phyloP scores from a whole-genome alignment of 2,113 vertebrate species.

The Microcebus ravelobensis region DNA sequence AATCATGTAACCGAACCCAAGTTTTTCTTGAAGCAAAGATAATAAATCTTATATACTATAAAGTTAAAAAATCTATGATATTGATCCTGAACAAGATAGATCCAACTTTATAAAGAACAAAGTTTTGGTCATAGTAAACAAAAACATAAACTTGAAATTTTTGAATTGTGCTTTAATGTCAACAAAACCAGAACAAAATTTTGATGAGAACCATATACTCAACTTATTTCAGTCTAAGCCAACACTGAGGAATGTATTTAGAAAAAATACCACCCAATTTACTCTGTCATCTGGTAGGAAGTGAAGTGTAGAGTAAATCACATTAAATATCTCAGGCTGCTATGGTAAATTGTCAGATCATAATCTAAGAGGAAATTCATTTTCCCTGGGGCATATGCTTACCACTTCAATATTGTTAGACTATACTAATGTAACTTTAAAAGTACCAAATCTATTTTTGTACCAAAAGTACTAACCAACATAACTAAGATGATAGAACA shows the following conservation, averaged over 20 bases:
- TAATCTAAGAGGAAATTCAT: neutral
- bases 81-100: neutral
- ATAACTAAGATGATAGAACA: neutral
- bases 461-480: neutral
- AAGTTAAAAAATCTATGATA: neutral
- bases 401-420: neutral
- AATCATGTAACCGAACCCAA: neutral
- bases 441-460: neutral
- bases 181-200: neutral
- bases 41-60: neutral
- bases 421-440: neutral
- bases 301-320: neutral
- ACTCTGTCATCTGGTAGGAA: neutral
- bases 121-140: constrained; percentile 4
- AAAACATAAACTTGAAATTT: constrained; percentile 8
- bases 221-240: neutral
- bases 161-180: neutral
- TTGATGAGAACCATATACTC: constrained; percentile 11
- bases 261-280: constrained; percentile 31
- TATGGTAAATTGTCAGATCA: neutral
- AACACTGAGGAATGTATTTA: neutral
- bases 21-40: neutral
- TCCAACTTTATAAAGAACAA: neutral
- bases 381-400: neutral
- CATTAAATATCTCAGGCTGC: neutral